Base-by-base conservation (phyloP, 2,797 vertebrate species). In the Pristis pectinata region DNA sequence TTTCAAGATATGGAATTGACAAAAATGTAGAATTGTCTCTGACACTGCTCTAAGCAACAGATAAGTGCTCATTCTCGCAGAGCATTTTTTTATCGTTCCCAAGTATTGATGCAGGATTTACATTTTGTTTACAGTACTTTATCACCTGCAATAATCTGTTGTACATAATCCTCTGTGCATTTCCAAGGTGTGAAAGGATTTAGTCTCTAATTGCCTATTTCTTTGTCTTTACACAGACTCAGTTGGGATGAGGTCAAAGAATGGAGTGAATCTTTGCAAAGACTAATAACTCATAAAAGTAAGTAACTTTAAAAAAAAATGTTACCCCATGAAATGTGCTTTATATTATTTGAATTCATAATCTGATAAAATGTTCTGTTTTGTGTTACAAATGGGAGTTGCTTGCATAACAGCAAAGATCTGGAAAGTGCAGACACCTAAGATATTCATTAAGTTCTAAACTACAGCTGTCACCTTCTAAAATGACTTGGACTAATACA, bases 201-300 rank as follows among this genome's bases (percentile, higher is more conserved):
- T 72, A 27, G 22, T 6, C 30, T 53, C 67, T 94, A 94, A 94
- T 94, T 10, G 44, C 27, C 37, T 87, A 22, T 77, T 27, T 94
- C 61, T 95, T 77, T 96, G 56, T 95, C 30, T 61, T 95, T 59
- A 95, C 94, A 17, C 37, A 99, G 98, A 95, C 95, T 96, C 53
- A 96, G 97, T 82, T 96, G 96, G 92, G 96, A 97, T 13, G 98
- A 99, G 96, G 96, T 98, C 94, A 97, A 97, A 95, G 98, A 98
- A 96, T 99, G 99, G 98, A 98, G 97, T 95, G 97, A 98, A 95
- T 98, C 98, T 1, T 97, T 99, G 97, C 97, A 97, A 96, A 97
- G 97, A 70, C 95, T 99, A 95, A 97, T 99, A 95, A 98, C 95
- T 95, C 98, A 98, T 95, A 97, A 98, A 87, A 96, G 98, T 99